Evolutionary conservation across 2,113 vertebrate species (phyloP), one percentile per base, ranked within the genome.

Genomic region (Indri indri): DNA sequence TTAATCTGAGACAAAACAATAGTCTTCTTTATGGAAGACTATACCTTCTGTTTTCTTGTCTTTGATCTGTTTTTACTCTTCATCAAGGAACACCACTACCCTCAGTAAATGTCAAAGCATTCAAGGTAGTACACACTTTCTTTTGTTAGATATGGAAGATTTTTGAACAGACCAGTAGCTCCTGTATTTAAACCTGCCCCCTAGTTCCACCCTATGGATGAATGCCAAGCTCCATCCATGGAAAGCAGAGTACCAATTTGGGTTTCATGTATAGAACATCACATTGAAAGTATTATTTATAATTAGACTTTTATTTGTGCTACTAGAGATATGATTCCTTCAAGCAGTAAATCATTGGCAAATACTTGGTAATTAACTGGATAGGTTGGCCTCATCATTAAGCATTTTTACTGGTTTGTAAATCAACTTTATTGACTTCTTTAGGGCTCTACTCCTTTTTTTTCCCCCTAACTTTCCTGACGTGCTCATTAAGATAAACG

Each of bases 241-340:
- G 32, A 90, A 94, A 87, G 3, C 1, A 45, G n/a, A 45, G 11
- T 5, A 18, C 23, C 66, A 90, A 88, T 95, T 96, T 95, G 88
- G 12, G 80, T 88, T 98, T 97, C 54, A 63, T 11, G 68, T 30
- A 65, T 54, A 87, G 25, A 32, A 6, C 10, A 70, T 11, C 52
- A 89, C 74, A 59, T 27, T 68, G 73, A 18, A 96, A 88, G 34
- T 73, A 93, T 63, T 84, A 73, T 88, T 97, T 54, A 54, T 94
- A 95, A 97, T 92, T 84, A 82, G 82, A 52, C 27, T 91, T 96
- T 57, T 90, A 90, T 96, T 96, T 88, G 91, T 96, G 61, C 30
- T 65, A 81, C 52, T 2, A 17, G 88, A 85, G 9, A 57, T 34
- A 17, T 8, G 40, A 73, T 52, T 34, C 74, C 61, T 87, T 93